Percentiles rank a stretch among this genome's conserved stretches.
Evolutionary conservation across 64 coral and sea anemone species (phyloP).

Genomic region (Actinia tenebrosa): DNA sequence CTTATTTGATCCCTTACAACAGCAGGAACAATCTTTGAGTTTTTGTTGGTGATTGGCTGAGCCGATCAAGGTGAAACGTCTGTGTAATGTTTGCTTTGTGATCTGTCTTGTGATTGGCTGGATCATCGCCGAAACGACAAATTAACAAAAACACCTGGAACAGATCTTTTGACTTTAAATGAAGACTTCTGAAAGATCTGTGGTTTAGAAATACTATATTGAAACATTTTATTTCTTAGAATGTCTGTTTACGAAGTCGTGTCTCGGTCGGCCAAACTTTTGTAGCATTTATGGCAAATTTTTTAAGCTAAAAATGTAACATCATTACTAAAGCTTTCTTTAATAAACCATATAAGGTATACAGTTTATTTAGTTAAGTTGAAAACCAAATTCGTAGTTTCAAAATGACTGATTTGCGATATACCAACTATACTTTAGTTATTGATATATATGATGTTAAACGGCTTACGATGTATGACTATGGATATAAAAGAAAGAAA

Average conservation of each 20-base stretch:
- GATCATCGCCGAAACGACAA: not conserved
- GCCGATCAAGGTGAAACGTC: not conserved
- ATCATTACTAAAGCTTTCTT: too few species aligned
- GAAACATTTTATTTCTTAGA: not conserved
- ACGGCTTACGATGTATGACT: too few species aligned
- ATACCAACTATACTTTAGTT: too few species aligned
- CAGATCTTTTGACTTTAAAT: conserved; percentile 5
- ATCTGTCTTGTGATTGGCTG: not conserved
- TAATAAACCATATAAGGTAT: too few species aligned
- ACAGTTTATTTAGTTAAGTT: too few species aligned
- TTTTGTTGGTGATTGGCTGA: not conserved
- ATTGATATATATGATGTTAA: too few species aligned
- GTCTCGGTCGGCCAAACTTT: too few species aligned
- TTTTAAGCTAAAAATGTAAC: too few species aligned
- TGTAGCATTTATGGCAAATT: too few species aligned
- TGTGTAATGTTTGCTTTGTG: not conserved
- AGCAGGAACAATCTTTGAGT: not conserved
- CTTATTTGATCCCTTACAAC: not conserved
- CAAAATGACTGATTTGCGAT: too few species aligned
- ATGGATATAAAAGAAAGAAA: too few species aligned
- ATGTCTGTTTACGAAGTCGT: not conserved
- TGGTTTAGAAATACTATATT: not conserved
- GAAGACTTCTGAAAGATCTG: not conserved
- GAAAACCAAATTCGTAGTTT: too few species aligned
- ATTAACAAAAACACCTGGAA: conserved; percentile 1